These are phyloP conservation scores for Hyposoter didymator DNA, from an alignment of 2,888 invertebrate species.

Conservation along the genomic window DNA sequence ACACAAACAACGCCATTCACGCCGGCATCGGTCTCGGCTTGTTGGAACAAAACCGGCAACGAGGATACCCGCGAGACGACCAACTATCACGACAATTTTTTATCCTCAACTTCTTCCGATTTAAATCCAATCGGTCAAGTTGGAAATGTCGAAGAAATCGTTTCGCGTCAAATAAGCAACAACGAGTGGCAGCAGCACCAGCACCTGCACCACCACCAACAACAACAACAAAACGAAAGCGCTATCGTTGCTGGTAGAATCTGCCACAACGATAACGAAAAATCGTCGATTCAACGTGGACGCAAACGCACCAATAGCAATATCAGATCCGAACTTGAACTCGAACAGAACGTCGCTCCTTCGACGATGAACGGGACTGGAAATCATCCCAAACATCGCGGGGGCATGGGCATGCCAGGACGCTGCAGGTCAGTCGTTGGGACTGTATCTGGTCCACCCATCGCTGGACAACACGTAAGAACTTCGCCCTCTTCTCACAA, in stretches of 20 bases:
- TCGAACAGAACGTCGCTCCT: constrained; percentile 19
- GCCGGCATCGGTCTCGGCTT: constrained; percentile 18
- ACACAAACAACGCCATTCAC: constrained; percentile 12
- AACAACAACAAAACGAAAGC: constrained; percentile 21
- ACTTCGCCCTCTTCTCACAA: constrained; percentile 73
- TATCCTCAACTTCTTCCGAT: constrained; percentile 8
- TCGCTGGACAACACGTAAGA: constrained; percentile 71
- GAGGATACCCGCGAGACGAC: constrained; percentile 30
- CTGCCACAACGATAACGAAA: constrained; percentile 42
- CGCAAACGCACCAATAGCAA: constrained; percentile 51
- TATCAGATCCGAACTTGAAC: constrained; percentile 25
- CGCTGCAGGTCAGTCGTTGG: constrained; percentile 77
- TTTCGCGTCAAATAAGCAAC: constrained; percentile 30
- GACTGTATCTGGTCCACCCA: constrained; percentile 66
- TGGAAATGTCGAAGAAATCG: constrained; percentile 32
- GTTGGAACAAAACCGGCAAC: constrained; percentile 37
- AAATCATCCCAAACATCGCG: constrained; percentile 79
- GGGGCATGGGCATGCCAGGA: constrained; percentile 78
- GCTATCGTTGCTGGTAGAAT: constrained; percentile 31
- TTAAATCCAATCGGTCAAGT: constrained; percentile 5
- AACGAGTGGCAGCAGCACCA: constrained; percentile 36
- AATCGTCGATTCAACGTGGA: constrained; percentile 36
- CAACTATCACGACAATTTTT: constrained; percentile 38
- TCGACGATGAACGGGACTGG: constrained; percentile 73
- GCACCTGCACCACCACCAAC: neutral